These are phyloP conservation scores for Lochmaea crataegi DNA, from an alignment of 2,888 invertebrate genomes.

Conservation along the genomic window DNA sequence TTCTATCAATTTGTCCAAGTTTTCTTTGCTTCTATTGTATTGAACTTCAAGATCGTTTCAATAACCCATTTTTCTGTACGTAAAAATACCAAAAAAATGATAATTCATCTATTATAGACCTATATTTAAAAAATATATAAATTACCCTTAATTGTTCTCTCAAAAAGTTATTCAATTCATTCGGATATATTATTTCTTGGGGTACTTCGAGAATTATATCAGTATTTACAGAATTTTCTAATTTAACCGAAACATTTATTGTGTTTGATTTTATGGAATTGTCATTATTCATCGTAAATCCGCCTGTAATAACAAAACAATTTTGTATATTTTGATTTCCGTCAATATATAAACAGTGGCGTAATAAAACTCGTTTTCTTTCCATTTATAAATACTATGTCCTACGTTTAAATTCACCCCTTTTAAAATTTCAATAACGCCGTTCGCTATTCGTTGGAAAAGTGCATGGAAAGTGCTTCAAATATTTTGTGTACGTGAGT, in stretches of 20 bases:
- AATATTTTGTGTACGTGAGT: too few species aligned
- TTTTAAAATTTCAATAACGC: background rate
- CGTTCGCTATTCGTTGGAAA: too few species aligned
- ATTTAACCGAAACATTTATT: constrained; percentile 34
- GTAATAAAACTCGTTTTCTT: background rate
- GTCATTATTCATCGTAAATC: constrained; percentile 14
- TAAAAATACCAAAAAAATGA: constrained; percentile 63
- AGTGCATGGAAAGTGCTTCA: background rate
- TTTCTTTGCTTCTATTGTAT: constrained; percentile 37
- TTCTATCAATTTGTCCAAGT: constrained; percentile 56
- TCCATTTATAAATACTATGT: too few species aligned
- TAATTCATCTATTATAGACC: too few species aligned
- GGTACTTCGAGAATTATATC: constrained; percentile 51
- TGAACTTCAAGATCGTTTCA: constrained; percentile 63
- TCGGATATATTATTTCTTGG: constrained; percentile 69
- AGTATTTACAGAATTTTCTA: constrained; percentile 29
- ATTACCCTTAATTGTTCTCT: constrained; percentile 71
- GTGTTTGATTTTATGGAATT: constrained; percentile 22
- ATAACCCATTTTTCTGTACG: constrained; percentile 69
- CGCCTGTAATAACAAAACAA: background rate
- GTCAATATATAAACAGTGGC: background rate
- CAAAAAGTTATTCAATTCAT: constrained; percentile 72
- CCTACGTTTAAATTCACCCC: background rate
- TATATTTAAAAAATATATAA: too few species aligned
- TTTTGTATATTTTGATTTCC: background rate